Evolutionary conservation across 2,113 vertebrate genomes (phyloP).

Genomic region (Hippocampus zosterae): DNA sequence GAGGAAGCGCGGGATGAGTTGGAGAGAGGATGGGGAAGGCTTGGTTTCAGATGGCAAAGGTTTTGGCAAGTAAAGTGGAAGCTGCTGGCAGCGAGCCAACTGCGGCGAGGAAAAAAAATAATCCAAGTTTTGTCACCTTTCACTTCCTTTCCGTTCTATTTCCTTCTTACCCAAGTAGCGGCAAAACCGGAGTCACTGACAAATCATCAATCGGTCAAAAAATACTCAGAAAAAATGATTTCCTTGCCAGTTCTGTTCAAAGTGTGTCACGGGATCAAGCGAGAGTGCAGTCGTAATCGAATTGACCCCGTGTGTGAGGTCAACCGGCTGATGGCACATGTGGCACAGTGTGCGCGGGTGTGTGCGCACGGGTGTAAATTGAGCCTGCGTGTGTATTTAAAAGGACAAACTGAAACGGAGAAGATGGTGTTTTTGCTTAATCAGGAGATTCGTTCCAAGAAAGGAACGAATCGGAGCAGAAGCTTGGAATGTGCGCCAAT

Average conservation of each 20-base stretch:
- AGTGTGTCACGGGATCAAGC: slow-evolving; percentile 1
- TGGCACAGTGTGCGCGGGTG: not conserved
- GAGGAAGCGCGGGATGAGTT: slow-evolving; percentile 20
- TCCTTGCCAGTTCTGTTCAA: not conserved
- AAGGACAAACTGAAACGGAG: not conserved
- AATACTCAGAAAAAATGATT: not conserved
- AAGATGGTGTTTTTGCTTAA: slow-evolving; percentile 7
- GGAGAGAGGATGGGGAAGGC: slow-evolving; percentile 18
- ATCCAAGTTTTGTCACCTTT: not conserved
- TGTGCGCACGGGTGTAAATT: not conserved
- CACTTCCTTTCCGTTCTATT: not conserved
- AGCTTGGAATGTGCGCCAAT: not conserved
- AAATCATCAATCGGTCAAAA: not conserved
- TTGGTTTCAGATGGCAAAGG: slow-evolving; percentile 11
- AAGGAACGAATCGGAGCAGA: not conserved
- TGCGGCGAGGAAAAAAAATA: slow-evolving; percentile 27
- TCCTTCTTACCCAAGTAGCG: not conserved
- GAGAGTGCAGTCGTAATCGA: not conserved
- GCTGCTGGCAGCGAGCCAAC: slow-evolving; percentile 21
- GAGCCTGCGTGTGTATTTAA: not conserved
- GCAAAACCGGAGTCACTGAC: not conserved
- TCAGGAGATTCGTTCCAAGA: slow-evolving; percentile 5
- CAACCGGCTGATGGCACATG: slow-evolving; percentile 28
- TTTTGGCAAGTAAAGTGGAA: slow-evolving; percentile 36
- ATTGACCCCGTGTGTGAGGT: slow-evolving; percentile 26